Percentiles rank a stretch among this genome's conserved stretches.
Conservation (phyloP, 2,888 invertebrate genomes). For the Zele albiditarsus region DNA sequence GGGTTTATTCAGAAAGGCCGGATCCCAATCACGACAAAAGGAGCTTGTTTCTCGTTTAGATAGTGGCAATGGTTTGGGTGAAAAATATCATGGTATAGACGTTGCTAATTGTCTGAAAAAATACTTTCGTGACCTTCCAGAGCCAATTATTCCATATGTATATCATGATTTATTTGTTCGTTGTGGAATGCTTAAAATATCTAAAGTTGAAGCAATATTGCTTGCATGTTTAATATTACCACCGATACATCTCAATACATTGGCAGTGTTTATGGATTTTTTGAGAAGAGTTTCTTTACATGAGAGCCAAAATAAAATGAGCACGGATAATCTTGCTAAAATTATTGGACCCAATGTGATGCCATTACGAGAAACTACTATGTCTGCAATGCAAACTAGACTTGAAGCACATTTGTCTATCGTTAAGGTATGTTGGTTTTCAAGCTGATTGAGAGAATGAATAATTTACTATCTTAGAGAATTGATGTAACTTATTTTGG, state of each 20-base stretch:
- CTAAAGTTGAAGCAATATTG: slow-evolving; percentile 79
- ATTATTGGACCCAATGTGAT: slow-evolving; percentile 91
- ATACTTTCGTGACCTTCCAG: slow-evolving; percentile 89
- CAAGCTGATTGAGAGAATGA: too few relatives aligned
- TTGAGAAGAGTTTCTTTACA: slow-evolving; percentile 81
- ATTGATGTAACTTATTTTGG: too few relatives aligned
- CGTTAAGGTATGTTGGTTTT: slow-evolving; percentile 76
- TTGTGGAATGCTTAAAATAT: slow-evolving; percentile 77
- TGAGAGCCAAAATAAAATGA: slow-evolving; percentile 87
- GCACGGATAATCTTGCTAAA: slow-evolving; percentile 86
- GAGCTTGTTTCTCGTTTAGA: slow-evolving; percentile 86
- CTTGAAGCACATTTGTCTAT: slow-evolving; percentile 82
- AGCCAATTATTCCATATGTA: slow-evolving; percentile 83
- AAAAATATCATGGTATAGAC: slow-evolving; percentile 86
- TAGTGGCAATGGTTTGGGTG: slow-evolving; percentile 80
- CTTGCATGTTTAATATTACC: slow-evolving; percentile 83
- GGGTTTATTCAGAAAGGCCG: slow-evolving; percentile 92
- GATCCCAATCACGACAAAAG: slow-evolving; percentile 86
- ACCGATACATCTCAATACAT: slow-evolving; percentile 82
- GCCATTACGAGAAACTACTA: slow-evolving; percentile 81
- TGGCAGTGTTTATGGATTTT: slow-evolving; percentile 89
- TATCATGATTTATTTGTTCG: slow-evolving; percentile 86
- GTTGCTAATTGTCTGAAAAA: slow-evolving; percentile 89
- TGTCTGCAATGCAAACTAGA: slow-evolving; percentile 76
- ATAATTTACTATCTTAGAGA: too few relatives aligned